Evolutionary conservation across 2,797 vertebrate species (phyloP).

Genomic region (Mormyrus proboscirostris): DNA sequence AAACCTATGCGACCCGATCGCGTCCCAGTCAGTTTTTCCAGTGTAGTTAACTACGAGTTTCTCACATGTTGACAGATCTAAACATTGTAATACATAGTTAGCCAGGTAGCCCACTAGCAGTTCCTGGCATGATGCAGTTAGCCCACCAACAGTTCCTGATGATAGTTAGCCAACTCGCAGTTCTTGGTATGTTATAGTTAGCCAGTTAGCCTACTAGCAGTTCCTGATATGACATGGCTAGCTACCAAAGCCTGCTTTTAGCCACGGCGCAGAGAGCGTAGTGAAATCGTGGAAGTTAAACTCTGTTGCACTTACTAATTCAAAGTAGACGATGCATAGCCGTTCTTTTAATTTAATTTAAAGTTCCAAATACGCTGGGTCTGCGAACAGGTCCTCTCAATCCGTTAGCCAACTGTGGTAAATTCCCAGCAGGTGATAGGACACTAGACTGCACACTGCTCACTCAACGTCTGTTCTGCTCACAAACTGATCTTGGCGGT

Average conservation of each 20-base stretch:
- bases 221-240: neutral
- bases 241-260: neutral
- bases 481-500: slow-evolving; percentile 61
- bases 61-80: neutral
- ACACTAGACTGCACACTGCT: slow-evolving; percentile 23
- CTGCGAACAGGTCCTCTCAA: neutral
- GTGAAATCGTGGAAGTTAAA: neutral
- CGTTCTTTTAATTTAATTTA: neutral
- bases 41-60: neutral
- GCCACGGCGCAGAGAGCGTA: neutral
- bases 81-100: neutral
- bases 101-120: neutral
- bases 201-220: neutral
- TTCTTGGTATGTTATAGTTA: neutral
- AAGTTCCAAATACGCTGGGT: neutral
- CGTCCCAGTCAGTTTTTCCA: neutral
- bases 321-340: neutral
- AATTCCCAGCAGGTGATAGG: neutral
- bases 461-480: slow-evolving; percentile 45
- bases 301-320: neutral
- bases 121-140: neutral
- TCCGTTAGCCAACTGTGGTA: neutral
- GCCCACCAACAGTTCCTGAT: neutral
- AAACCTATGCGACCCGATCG: neutral
- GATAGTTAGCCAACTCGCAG: neutral